Evolutionary conservation across 2,797 vertebrate genomes (phyloP).

Genomic region (Gymnothorax reevesii): DNA sequence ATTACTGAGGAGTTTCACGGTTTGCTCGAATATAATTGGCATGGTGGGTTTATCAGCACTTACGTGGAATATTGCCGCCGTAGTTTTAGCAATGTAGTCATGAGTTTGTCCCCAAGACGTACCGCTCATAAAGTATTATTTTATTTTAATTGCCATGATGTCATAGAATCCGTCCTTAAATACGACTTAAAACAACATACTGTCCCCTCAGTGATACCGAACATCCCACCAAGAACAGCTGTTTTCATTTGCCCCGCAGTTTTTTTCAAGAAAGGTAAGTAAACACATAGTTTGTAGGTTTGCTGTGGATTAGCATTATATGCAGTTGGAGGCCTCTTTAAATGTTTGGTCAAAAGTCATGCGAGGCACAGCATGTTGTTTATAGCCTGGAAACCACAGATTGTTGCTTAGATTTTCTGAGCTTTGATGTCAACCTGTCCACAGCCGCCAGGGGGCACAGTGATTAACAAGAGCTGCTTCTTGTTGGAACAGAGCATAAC

Average conservation of each 20-base stretch:
- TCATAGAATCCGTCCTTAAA: conserved; percentile 68
- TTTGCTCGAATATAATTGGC: neutral
- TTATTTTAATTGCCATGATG: conserved; percentile 74
- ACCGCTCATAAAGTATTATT: conserved; percentile 66
- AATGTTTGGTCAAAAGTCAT: neutral
- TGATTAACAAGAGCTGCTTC: no score
- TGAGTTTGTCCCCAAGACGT: conserved; percentile 66
- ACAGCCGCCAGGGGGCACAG: no score
- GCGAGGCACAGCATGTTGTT: neutral
- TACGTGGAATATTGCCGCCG: conserved; percentile 27
- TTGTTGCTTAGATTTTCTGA: no score
- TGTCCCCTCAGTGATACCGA: conserved; percentile 59
- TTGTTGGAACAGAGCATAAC: no score
- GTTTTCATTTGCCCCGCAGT: conserved; percentile 6
- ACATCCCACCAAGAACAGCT: conserved; percentile 18
- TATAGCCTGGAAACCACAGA: no score
- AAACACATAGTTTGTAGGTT: neutral
- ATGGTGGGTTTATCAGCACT: neutral
- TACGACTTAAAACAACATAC: conserved; percentile 65
- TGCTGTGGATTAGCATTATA: neutral
- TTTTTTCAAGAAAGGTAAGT: conserved; percentile 8
- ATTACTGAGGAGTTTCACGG: neutral
- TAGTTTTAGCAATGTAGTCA: conserved; percentile 65
- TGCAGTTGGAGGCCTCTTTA: no score
- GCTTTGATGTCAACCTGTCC: no score